Evolutionary conservation across 1,140 invertebrate species (phyloP), one percentile per base, ranked within the genome.

Genomic region (Ips nitidus): DNA sequence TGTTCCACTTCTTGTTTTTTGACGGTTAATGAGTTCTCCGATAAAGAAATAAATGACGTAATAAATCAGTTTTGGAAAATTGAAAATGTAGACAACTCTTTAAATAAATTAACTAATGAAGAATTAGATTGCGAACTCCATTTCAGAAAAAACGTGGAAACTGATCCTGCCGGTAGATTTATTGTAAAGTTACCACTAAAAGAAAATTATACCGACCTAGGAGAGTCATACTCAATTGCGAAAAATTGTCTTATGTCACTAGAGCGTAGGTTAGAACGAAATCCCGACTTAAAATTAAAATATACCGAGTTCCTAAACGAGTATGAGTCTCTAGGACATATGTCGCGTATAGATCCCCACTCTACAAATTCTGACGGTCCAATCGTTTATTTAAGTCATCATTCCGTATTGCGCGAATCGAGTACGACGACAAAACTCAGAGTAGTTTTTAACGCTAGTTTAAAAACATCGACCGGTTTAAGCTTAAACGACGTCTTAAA

Each of bases 391-490:
- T 45, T 79, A n/a, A 67, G 72, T 4, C 76, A 81, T 69, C 77
- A 79, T 63, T 53, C 71, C 7, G 74, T 81, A 1, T 43, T 75
- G 8, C 69, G 74, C 38, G 60, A 50, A 1, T 77, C 70, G n/a
- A 61, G 59, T 50, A 68, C 58, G 8, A 78, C 75, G 1, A 78
- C 80, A 0, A 77, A 77, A 58, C 39, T 79, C 1, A 53, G 80
- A 38, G 78, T 81, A 4, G 81, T 82, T 1, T 82, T 81, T 68
- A 75, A 81, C 61, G 78, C 72, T 75, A 72, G 6, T 4, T 70
- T 72, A 45, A 74, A 75, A 45, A 73, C 74, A 3, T 61, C 59
- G 4, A 67, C 43, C 4, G 74, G 73, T 0, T 43, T 63, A 36
- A 79, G 76, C 2, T 52, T 83, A 2, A 83, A 82, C 73, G 78